These are phyloP conservation scores for Drosophila suboccidentalis DNA, from an alignment of 2,888 invertebrate genomes.

Conservation along the genomic window DNA sequence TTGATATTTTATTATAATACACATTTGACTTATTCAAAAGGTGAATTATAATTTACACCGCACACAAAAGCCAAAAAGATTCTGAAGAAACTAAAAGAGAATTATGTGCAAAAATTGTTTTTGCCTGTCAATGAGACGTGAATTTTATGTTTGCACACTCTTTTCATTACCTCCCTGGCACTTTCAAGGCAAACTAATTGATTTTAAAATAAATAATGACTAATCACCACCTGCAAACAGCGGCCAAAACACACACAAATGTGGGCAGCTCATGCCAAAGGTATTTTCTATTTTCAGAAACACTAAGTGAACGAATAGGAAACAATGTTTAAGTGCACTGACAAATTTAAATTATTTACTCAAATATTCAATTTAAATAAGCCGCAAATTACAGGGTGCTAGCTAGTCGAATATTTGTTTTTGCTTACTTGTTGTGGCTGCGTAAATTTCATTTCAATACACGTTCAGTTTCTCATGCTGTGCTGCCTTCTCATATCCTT, in stretches of 20 bases:
- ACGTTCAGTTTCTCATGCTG: slow-evolving; percentile 9
- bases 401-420: not conserved
- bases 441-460: slow-evolving; percentile 48
- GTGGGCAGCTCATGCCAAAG: slow-evolving; percentile 4
- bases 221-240: slow-evolving; percentile 74
- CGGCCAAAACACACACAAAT: not conserved
- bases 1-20: slow-evolving; percentile 31
- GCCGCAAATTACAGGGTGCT: slow-evolving; percentile 7
- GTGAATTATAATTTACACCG: slow-evolving; percentile 42
- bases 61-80: slow-evolving; percentile 29
- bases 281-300: not conserved
- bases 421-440: slow-evolving; percentile 9
- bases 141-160: slow-evolving; percentile 49
- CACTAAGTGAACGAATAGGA: slow-evolving; percentile 1
- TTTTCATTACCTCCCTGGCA: not conserved
- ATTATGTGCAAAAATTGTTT: slow-evolving; percentile 61
- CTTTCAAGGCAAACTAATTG: slow-evolving; percentile 74
- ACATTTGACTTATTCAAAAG: slow-evolving; percentile 17
- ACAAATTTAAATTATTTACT: not conserved
- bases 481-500: slow-evolving; percentile 17
- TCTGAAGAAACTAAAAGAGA: slow-evolving; percentile 21
- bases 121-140: slow-evolving; percentile 71
- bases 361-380: not conserved
- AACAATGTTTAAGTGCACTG: not conserved
- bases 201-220: slow-evolving; percentile 80